Conservation (phyloP, 2,888 invertebrate species). For the Pseudococcus viburni region DNA sequence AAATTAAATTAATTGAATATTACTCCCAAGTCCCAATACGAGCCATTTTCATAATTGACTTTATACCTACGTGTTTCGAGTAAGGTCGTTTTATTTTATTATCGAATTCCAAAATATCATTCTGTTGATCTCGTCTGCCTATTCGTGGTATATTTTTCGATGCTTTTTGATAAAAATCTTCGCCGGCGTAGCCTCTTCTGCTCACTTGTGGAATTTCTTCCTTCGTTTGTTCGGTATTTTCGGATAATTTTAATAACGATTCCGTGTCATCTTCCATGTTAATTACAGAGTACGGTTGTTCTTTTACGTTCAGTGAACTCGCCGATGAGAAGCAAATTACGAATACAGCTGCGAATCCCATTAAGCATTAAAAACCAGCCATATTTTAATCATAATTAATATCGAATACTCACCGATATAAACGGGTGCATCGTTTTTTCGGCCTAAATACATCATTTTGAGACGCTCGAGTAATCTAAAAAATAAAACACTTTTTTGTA, state of each 20-base stretch:
- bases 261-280: conserved; percentile 52
- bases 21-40: not conserved
- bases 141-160: conserved; percentile 67
- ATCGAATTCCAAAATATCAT: not conserved
- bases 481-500: not conserved
- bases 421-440: not conserved
- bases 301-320: conserved; percentile 38
- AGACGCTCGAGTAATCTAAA: not conserved
- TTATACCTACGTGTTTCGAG: not conserved
- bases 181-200: conserved; percentile 66
- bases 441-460: not conserved
- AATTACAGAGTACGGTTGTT: conserved; percentile 42
- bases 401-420: not conserved
- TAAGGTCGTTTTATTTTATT: conserved; percentile 51
- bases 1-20: conserved; percentile 4
- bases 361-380: not conserved
- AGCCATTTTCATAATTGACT: not conserved
- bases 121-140: conserved; percentile 64
- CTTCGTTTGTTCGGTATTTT: conserved; percentile 42
- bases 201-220: conserved; percentile 59
- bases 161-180: conserved; percentile 67
- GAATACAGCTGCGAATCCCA: not conserved
- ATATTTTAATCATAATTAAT: not conserved
- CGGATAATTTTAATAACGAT: conserved; percentile 28
- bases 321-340: not conserved